Evolutionary conservation across 2,797 vertebrate species (phyloP), one percentile per base, ranked within the genome.

Genomic region (Ciconia nigra): DNA sequence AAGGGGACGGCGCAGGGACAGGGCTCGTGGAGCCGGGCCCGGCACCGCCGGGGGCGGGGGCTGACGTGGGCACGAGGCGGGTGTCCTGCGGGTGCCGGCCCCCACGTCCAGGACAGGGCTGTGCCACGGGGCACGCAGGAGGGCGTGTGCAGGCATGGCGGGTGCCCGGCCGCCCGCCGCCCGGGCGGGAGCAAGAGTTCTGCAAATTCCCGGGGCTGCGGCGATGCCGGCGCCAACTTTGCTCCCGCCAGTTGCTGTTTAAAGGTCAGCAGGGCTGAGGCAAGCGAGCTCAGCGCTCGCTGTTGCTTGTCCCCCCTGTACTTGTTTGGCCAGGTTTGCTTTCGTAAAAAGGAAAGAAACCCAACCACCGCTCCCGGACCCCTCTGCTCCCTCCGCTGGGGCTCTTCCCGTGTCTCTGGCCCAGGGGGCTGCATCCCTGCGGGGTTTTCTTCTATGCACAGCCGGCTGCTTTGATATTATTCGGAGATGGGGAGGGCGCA

Each of bases 131-230:
- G 20, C 33, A 18, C 1, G 2, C 15, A 8, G 62, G 39, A 47
- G 41, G 35, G 59, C 1, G 2, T 4, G 0, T 17, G 16, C 1
- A 0, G 46, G 19, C 25, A 8, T 1, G 21, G 10, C 2, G 4
- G 25, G 22, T 19, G 22, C 19, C 17, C 6, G 0, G 10, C 19
- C 1, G 0, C 13, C 26, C 31, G 19, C 19, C 26, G 52, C 51
- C 39, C 1, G 0, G 11, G 24, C 1, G 1, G 35, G 31, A 80
- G 26, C 42, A 41, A 41, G 73, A 47, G 39, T 35, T 72, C 25
- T 33, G 42, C 39, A 20, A 18, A 41, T 11, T 63, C 58, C 66
- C 0, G 1, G 31, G 31, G 67, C 51, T 59, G 71, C 47, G 55
- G 58, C 28, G 21, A 2, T 16, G n/a, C 69, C n/a, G n/a, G 42